These are phyloP conservation scores for Halcyon badia DNA, from an alignment of 2,797 vertebrate species.

Conservation along the genomic window DNA sequence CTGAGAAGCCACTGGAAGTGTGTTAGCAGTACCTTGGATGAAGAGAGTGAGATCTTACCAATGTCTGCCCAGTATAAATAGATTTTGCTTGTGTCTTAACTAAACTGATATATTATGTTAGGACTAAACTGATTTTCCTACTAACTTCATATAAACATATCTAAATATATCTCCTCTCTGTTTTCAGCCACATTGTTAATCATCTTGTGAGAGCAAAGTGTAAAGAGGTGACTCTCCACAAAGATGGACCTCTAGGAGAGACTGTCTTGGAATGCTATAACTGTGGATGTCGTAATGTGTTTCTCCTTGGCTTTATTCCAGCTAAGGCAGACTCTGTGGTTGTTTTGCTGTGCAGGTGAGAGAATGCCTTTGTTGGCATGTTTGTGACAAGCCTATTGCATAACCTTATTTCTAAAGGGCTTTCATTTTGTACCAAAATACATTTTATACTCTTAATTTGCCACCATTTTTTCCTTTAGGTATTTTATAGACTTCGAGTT, in stretches of 20 bases:
- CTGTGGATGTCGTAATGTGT: constrained; percentile 96
- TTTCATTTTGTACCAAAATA: neutral
- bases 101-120: neutral
- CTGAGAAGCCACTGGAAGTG: neutral
- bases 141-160: rapidly evolving
- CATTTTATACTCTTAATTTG: rapidly evolving
- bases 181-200: constrained; percentile 95
- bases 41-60: neutral
- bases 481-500: rapidly evolving
- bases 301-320: constrained; percentile 97
- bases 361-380: neutral
- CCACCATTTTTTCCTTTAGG: neutral
- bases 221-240: constrained; percentile 98
- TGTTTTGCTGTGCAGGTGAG: constrained; percentile 95
- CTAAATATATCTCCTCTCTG: neutral
- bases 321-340: constrained; percentile 98
- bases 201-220: constrained; percentile 98
- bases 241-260: constrained; percentile 96
- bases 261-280: constrained; percentile 97
- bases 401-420: neutral
- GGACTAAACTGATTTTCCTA: neutral
- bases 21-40: neutral
- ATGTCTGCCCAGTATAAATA: rapidly evolving
- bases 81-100: neutral
- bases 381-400: neutral